Evolutionary conservation across 2,113 vertebrate genomes (phyloP).

Genomic region (Gorilla gorilla): DNA sequence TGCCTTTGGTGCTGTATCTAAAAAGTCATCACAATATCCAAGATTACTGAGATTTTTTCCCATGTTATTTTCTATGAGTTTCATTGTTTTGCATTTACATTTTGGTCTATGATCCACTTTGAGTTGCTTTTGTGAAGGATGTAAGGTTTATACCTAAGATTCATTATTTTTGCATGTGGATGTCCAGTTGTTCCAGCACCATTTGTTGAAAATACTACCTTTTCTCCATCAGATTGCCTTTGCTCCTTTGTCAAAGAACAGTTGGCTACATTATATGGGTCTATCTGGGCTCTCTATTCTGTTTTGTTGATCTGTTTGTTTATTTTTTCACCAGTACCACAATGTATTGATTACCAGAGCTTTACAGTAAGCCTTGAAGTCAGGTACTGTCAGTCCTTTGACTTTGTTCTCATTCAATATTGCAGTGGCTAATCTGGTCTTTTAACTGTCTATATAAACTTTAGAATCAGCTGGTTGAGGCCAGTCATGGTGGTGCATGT

Average conservation of each 20-base stretch:
- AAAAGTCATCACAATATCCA: background rate
- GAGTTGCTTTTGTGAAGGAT: background rate
- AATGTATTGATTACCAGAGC: background rate
- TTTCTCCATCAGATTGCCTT: background rate
- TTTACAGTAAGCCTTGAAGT: background rate
- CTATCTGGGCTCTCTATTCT: background rate
- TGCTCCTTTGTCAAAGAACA: background rate
- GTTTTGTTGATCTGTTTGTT: background rate
- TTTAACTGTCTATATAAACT: background rate
- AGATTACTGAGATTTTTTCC: background rate
- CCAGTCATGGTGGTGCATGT: too few species aligned
- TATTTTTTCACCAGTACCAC: background rate
- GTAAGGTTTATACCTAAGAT: background rate
- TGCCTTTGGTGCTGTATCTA: background rate
- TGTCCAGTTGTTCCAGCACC: background rate
- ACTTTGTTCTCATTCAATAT: background rate
- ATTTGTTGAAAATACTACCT: background rate
- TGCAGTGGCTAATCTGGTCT: background rate
- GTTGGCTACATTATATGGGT: background rate
- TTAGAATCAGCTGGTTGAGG: background rate
- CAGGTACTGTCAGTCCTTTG: background rate
- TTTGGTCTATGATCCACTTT: background rate
- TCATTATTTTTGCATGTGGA: background rate
- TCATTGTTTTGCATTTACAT: background rate
- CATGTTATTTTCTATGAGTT: background rate